Evolutionary conservation across 2,888 invertebrate species (phyloP), one percentile per base, ranked within the genome.

Genomic region (Operophtera brumata): DNA sequence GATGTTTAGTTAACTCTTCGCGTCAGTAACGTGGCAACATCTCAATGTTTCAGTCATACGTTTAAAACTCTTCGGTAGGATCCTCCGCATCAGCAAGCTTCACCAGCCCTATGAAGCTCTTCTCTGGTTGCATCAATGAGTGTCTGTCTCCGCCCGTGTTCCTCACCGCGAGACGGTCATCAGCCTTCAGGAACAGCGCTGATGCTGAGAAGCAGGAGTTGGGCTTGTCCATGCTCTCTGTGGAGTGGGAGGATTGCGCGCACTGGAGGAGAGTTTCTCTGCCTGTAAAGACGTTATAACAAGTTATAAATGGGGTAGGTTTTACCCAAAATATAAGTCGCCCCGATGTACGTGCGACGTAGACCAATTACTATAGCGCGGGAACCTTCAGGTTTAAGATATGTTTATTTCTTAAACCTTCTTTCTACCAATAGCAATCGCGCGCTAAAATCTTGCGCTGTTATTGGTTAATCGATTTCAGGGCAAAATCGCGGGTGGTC

Each of bases 81-180:
- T 86, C 86, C 25, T 82, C 82, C 0, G 86, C 84, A 65, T 93
- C 93, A 11, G 92, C 93, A n/a, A 95, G 82, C 80, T 94, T 95
- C 47, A 95, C 91, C n/a, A 95, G 89, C 32, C 96, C 96, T 66
- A 96, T 95, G 87, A 95, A 96, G 68, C 95, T 96, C 77, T 95
- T 95, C 62, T 94, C 94, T 1, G 92, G 91, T 69, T 94, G 92
- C 86, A 95, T 94, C 42, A 94, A 81, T 0, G 94, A 93, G 74
- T 93, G 94, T 44, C 94, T 82, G 43, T 92, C 91, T 10, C 93
- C 92, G 11, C 93, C 92, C 1, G 95, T 92, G 70, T 96, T 96
- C 47, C 93, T 91, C 9, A 96, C 81, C 5, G 93, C 92, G 10
- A 96, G 82, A 13, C 85, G 90, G 71, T 96, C 96, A 10, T 93